Evolutionary conservation across 2,888 invertebrate species (phyloP).

Genomic region (Pteria penguin): DNA sequence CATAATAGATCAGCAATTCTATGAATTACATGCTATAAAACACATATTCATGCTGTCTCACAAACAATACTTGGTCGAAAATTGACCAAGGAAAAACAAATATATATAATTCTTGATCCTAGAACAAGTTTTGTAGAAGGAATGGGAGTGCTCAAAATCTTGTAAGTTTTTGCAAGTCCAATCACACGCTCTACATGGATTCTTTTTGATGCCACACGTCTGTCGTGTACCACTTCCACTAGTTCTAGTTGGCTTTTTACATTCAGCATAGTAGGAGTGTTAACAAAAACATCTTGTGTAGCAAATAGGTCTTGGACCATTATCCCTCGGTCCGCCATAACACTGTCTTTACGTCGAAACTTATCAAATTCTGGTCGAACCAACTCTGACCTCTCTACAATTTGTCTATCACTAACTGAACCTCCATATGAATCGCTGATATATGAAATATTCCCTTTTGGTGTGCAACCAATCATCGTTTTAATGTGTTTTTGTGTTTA

Average conservation of each 20-base stretch:
- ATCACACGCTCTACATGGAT: conserved; percentile 45
- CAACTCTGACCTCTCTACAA: conserved; percentile 33
- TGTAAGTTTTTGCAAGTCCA: conserved; percentile 40
- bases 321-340: conserved; percentile 47
- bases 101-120: conserved; percentile 26
- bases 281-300: conserved; percentile 35
- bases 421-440: conserved; percentile 38
- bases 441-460: conserved; percentile 35
- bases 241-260: conserved; percentile 50
- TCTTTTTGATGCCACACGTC: conserved; percentile 31
- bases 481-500: conserved; percentile 47
- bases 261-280: conserved; percentile 46
- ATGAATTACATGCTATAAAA: no score
- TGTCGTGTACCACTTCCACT: conserved; percentile 39
- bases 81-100: conserved; percentile 39
- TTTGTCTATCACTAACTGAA: conserved; percentile 44
- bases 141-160: conserved; percentile 27
- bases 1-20: no score
- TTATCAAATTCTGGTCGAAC: not conserved
- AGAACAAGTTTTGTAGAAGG: conserved; percentile 21
- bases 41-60: not conserved
- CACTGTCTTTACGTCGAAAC: not conserved
- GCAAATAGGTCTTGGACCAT: conserved; percentile 55
- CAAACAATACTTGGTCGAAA: conserved; percentile 39
- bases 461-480: conserved; percentile 9